Evolutionary conservation across 2,797 vertebrate genomes (phyloP).

Genomic region (Lepus townsendii): DNA sequence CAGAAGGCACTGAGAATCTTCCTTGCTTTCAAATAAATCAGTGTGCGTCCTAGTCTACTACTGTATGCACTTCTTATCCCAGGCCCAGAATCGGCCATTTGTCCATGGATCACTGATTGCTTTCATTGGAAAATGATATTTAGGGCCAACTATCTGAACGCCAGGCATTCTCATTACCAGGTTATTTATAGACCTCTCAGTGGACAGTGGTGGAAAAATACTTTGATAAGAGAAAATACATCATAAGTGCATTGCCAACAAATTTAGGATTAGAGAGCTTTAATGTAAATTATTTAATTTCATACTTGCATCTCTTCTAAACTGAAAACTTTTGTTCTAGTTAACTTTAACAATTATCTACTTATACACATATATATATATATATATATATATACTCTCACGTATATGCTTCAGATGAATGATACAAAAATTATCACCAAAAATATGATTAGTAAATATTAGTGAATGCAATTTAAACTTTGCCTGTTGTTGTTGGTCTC

Average conservation of each 20-base stretch:
- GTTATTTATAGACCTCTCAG: constrained; percentile 30
- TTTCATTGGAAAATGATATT: background rate
- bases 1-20: background rate
- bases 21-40: background rate
- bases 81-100: background rate
- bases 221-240: background rate
- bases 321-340: background rate
- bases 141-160: background rate
- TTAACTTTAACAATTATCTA: constrained; percentile 12
- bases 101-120: background rate
- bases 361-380: background rate
- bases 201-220: background rate
- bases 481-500: background rate
- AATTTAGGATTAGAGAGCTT: background rate
- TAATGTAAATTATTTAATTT: background rate
- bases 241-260: background rate
- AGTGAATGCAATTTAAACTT: background rate
- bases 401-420: background rate
- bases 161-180: background rate
- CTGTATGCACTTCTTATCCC: background rate
- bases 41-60: background rate
- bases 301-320: background rate
- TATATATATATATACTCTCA: background rate
- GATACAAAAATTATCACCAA: background rate
- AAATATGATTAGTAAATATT: background rate